A percentile compares a stretch with the other conserved stretches of the same genome.
phyloP scores from a whole-genome alignment of 2,888 invertebrate genomes.

The Zygaena filipendulae region DNA sequence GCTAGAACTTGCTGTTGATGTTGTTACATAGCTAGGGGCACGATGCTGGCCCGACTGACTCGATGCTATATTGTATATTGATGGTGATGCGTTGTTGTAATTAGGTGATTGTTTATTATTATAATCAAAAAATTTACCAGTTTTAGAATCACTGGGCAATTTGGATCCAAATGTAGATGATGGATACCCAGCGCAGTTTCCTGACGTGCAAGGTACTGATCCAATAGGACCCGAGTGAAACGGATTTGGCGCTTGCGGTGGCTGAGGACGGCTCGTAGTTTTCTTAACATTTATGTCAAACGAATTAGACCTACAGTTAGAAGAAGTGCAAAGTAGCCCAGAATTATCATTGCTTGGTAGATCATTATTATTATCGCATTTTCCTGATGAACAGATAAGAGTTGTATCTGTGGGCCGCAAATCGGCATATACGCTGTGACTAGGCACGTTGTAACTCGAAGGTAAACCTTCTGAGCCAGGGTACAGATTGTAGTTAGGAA shows the following conservation, averaged over 20 bases:
- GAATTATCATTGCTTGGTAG: background rate
- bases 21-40: no score
- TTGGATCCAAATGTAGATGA: constrained; percentile 1
- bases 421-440: no score
- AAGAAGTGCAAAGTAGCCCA: background rate
- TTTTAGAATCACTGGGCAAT: background rate
- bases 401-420: constrained; percentile 10
- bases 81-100: no score
- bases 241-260: background rate
- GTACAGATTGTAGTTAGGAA: background rate
- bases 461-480: constrained; percentile 18
- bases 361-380: constrained; percentile 11
- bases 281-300: background rate
- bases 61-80: no score
- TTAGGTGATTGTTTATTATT: no score
- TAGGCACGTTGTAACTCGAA: constrained; percentile 26
- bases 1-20: no score
- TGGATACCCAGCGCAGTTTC: constrained; percentile 20
- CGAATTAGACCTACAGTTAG: background rate
- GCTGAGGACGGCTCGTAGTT: background rate
- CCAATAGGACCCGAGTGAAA: background rate
- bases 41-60: no score
- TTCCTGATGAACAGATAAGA: constrained; percentile 13
- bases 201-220: constrained; percentile 18
- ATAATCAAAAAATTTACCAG: constrained; percentile 1